Evolutionary conservation across 2,797 vertebrate species (phyloP).

Genomic region (Triplophysa bombifrons): DNA sequence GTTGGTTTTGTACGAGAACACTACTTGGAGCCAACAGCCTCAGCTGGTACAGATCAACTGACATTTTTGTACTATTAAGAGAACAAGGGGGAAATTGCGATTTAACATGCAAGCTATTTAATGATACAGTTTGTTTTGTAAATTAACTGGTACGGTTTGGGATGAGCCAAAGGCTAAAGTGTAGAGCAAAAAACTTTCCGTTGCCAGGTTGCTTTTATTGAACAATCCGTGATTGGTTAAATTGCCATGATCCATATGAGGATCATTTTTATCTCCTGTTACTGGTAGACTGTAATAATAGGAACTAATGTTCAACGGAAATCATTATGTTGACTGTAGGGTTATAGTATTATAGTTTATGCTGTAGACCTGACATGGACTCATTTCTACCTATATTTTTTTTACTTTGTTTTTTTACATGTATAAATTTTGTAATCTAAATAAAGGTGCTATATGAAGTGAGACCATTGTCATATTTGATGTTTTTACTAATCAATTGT

Average conservation of each 20-base stretch:
- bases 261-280: neutral
- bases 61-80: slow-evolving; percentile 5
- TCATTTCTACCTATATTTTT: slow-evolving; percentile 1
- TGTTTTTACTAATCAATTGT: neutral
- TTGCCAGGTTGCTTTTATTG: neutral
- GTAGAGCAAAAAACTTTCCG: neutral
- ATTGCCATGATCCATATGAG: neutral
- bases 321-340: slow-evolving; percentile 5
- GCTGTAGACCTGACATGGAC: neutral
- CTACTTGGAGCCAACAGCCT: neutral
- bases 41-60: neutral
- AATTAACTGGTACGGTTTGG: slow-evolving; percentile 1
- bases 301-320: neutral
- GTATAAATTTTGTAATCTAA: slow-evolving; percentile 7
- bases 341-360: neutral
- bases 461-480: neutral
- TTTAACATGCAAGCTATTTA: slow-evolving; percentile 8
- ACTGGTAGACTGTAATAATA: slow-evolving; percentile 4
- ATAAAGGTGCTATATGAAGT: slow-evolving; percentile 18
- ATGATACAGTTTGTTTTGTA: neutral
- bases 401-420: neutral
- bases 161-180: slow-evolving; percentile 8
- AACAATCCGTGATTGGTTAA: neutral
- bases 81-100: neutral
- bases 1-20: neutral